Percentiles rank a stretch among this genome's conserved stretches.
Evolutionary conservation across 2,113 vertebrate genomes (phyloP).

Genomic region (Malurus cyaneus): DNA sequence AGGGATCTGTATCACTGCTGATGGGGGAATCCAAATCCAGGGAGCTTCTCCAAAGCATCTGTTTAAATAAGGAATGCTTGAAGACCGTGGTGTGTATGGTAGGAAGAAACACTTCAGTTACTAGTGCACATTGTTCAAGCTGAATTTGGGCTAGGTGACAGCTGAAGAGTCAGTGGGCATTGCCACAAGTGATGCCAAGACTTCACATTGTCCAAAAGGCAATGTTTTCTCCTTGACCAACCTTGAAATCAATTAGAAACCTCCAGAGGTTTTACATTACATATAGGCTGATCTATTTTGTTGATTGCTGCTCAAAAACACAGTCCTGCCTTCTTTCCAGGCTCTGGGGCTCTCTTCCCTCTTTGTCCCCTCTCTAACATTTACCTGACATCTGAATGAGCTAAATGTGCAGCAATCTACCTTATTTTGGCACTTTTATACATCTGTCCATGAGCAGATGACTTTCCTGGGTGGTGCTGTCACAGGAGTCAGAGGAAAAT

Average conservation of each 20-base stretch:
- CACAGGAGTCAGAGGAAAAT: neutral
- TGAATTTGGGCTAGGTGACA: neutral
- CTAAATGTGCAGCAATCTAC: neutral
- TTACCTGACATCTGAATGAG: neutral
- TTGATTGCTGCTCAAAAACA: neutral
- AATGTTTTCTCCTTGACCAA: neutral
- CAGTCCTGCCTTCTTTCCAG: neutral
- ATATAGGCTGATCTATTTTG: neutral
- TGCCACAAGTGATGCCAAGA: neutral
- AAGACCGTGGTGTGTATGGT: neutral
- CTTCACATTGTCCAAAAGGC: neutral
- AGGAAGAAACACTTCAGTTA: neutral
- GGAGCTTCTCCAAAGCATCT: neutral
- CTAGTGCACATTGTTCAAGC: neutral
- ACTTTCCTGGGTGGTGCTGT: neutral
- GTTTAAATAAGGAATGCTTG: neutral
- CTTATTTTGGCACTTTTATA: neutral
- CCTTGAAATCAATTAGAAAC: neutral
- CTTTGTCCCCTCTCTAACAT: neutral
- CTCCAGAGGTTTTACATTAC: neutral
- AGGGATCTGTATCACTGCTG: neutral
- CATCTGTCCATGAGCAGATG: neutral
- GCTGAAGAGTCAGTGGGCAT: neutral
- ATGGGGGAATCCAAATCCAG: neutral
- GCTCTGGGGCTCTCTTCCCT: neutral